Conservation (phyloP, 92 coral and sea anemone genomes). For the Hydrozoanthus gracilis region DNA sequence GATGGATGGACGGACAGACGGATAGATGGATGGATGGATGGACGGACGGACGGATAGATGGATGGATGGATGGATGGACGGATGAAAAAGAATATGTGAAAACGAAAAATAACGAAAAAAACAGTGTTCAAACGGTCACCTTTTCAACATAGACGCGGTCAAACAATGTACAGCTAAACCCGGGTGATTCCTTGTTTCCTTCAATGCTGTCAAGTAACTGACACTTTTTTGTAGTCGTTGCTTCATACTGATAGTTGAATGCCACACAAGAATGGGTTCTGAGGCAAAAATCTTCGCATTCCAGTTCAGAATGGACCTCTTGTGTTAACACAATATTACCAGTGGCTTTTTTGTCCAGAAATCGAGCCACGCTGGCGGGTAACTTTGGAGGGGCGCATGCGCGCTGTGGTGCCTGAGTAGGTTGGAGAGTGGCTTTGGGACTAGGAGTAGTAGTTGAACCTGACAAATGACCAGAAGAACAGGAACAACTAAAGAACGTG, state of each 20-base stretch:
- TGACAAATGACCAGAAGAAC: neutral
- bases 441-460: neutral
- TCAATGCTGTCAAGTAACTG: slow-evolving; percentile 47
- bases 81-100: neutral
- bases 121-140: slow-evolving; percentile 2
- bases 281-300: slow-evolving; percentile 64
- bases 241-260: slow-evolving; percentile 54
- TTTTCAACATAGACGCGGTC: slow-evolving; percentile 51
- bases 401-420: neutral
- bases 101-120: neutral
- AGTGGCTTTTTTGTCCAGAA: slow-evolving; percentile 38
- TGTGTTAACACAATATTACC: slow-evolving; percentile 53
- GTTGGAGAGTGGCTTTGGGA: neutral
- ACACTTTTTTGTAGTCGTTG: slow-evolving; percentile 5
- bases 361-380: slow-evolving; percentile 47
- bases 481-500: neutral
- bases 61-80: neutral
- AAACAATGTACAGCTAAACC: slow-evolving; percentile 54
- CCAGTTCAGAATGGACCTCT: slow-evolving; percentile 55
- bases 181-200: neutral
- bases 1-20: no score
- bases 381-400: slow-evolving; percentile 4
- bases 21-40: neutral
- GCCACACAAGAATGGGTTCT: slow-evolving; percentile 54
- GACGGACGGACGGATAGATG: neutral